Percentiles rank a stretch among this genome's conserved stretches.
Evolutionary conservation across 2,113 vertebrate genomes (phyloP).

Genomic region (human (Homo sapiens)): DNA sequence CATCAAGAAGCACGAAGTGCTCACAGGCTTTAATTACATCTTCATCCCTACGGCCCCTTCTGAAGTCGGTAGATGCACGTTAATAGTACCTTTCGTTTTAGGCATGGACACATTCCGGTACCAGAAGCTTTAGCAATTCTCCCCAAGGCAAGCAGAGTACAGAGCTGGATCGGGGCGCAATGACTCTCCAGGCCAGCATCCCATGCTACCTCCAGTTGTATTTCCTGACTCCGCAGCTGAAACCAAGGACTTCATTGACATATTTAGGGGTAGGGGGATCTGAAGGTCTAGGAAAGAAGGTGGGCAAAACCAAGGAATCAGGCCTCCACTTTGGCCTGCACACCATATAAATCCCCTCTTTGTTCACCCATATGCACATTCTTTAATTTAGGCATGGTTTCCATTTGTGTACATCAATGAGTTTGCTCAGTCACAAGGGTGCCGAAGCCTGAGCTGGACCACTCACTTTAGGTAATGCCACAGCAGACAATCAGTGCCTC

Average conservation of each 20-base stretch:
- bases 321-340: background rate
- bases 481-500: background rate
- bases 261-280: rapidly evolving
- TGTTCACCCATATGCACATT: rapidly evolving
- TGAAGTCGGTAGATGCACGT: background rate
- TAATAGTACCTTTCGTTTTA: background rate
- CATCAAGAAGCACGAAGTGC: constrained; percentile 31
- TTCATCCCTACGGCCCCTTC: background rate
- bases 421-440: background rate
- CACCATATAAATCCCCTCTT: background rate
- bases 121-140: background rate
- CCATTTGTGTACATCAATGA: background rate
- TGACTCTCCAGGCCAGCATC: background rate
- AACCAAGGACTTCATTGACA: background rate
- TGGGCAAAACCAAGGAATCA: background rate
- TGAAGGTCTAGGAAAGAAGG: background rate
- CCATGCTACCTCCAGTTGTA: background rate
- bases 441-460: background rate
- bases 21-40: background rate
- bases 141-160: background rate
- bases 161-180: background rate
- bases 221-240: background rate
- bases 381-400: background rate
- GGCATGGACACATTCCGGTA: background rate
- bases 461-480: background rate